Base-by-base conservation (phyloP, 2,113 vertebrate genomes). In the Apaloderma vittatum region DNA sequence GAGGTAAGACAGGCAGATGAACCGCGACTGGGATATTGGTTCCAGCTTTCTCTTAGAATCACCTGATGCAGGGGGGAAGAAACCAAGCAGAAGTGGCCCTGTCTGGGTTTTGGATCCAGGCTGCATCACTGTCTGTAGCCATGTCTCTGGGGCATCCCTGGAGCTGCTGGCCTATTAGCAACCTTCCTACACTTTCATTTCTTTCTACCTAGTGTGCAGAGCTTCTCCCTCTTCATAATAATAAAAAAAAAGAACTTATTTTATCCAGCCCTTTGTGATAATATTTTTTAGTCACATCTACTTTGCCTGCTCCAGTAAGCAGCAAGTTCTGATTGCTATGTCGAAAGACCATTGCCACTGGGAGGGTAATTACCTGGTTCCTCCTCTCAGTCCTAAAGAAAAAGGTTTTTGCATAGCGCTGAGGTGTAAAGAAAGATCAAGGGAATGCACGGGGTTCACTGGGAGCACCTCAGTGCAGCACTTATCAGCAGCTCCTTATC, bases 401-500 rank as follows among this genome's bases (percentile, higher is more conserved):
- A 74, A 95, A 84, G 72, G 15, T 49, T 83, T 86, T 66, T 12
- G 0, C 36, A 12, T 3, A 32, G 51, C 8, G 1, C 55, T 61
- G 46, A 58, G 40, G 52, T 58, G 81, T 66, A 32, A 90, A 70
- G 75, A 91, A 76, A 93, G 82, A 95, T 93, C 84, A 94, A 88
- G 91, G 76, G 85, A 79, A 63, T 45, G 40, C 37, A 7, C 0
- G 0, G 2, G 1, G 17, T 23, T 92, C 62, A 29, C 59, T 32
- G 34, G 20, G 70, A 92, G 34, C 26, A 1, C 70, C 65, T 49
- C 61, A 63, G 62, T 59, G 32, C 13, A 7, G 12, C 0, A 32
- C 54, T 95, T 95, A 92, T 82, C 83, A 67, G 76, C 27, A 23
- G 37, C 63, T 74, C 72, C 90, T 96, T 95, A 92, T 84, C 78